phyloP scores from a whole-genome alignment of 2,113 vertebrate species.

The Malurus alboscapulatus region DNA sequence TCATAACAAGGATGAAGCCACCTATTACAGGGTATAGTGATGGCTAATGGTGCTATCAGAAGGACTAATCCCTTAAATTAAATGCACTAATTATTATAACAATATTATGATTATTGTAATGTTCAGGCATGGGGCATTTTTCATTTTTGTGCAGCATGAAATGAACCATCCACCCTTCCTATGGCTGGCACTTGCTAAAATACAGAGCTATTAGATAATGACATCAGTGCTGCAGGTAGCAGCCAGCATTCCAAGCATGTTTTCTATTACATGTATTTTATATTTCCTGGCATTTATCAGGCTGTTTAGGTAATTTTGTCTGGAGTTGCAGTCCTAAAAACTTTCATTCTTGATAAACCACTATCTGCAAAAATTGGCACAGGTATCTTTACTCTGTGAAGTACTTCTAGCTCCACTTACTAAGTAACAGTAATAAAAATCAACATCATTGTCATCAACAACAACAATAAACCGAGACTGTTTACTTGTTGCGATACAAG shows the following conservation, averaged over 20 bases:
- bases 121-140: conserved; percentile 62
- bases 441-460: background rate
- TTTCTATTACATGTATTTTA: conserved; percentile 9
- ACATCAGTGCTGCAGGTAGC: background rate
- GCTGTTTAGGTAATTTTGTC: conserved; percentile 26
- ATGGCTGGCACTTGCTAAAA: background rate
- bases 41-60: conserved; percentile 76
- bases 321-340: background rate
- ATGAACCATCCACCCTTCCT: background rate
- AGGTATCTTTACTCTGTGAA: background rate
- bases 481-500: background rate
- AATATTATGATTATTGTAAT: conserved; percentile 74
- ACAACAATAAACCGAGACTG: background rate
- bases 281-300: conserved; percentile 21
- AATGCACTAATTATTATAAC: conserved; percentile 77
- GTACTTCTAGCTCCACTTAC: background rate
- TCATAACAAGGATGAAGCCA: conserved; percentile 84
- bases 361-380: background rate
- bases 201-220: conserved; percentile 53
- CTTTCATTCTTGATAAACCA: background rate
- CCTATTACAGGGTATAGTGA: conserved; percentile 76
- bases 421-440: background rate
- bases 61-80: conserved; percentile 78
- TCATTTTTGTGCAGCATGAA: conserved; percentile 52
- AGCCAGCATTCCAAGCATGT: background rate